phyloP scores from a whole-genome alignment of 2,113 vertebrate species.

The Nanorana parkeri region DNA sequence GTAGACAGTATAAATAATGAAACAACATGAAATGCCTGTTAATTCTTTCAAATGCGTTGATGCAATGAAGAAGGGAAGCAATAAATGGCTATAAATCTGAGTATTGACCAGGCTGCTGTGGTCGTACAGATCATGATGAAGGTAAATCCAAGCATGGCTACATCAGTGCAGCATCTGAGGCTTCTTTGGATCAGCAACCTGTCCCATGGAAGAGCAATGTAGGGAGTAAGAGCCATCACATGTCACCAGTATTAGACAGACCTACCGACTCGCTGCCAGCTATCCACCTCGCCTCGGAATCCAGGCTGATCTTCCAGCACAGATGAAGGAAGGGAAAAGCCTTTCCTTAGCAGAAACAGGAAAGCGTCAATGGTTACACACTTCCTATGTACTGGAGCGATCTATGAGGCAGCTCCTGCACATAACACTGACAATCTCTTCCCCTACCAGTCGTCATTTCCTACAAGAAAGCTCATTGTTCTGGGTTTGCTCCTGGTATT shows the following conservation, averaged over 20 bases:
- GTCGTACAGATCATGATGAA: too few species aligned
- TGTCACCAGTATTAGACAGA: neutral
- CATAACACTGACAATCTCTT: neutral
- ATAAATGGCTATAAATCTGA: too few species aligned
- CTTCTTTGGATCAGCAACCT: too few species aligned
- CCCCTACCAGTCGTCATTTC: conserved; percentile 9
- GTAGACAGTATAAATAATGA: too few species aligned
- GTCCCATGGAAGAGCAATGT: too few species aligned
- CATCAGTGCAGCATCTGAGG: too few species aligned
- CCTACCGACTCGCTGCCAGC: neutral
- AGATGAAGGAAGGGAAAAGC: conserved; percentile 34
- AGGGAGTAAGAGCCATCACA: too few species aligned
- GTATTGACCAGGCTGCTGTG: too few species aligned
- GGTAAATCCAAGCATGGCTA: too few species aligned
- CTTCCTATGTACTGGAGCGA: conserved; percentile 44
- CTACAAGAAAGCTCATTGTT: neutral
- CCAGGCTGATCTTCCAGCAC: conserved; percentile 24
- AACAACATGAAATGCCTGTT: too few species aligned
- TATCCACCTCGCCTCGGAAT: neutral
- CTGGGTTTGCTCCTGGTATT: neutral
- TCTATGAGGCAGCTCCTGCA: neutral
- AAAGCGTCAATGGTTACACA: conserved; percentile 57
- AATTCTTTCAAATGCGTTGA: too few species aligned
- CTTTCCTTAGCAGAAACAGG: conserved; percentile 17
- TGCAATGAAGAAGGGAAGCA: too few species aligned